Percentiles rank a stretch among this genome's conserved stretches.
Conservation (phyloP, 2,113 vertebrate species). For the Oreotragus oreotragus region DNA sequence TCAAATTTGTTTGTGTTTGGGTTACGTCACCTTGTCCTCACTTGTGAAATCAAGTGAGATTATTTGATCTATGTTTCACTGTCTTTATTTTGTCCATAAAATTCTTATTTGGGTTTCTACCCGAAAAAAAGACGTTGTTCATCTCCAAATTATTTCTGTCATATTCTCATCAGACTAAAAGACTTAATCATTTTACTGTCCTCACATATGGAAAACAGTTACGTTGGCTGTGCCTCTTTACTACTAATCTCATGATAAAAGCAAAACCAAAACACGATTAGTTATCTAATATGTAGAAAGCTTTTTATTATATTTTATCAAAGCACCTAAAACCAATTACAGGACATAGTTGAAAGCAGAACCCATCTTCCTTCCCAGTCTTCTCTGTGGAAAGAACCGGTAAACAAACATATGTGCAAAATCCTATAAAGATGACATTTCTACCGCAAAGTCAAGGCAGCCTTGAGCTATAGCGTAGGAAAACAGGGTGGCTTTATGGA, state of each 20-base stretch:
- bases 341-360: slow-evolving; percentile 33
- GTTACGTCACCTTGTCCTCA: background rate
- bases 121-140: background rate
- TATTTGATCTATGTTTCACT: background rate
- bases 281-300: background rate
- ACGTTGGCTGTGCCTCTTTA: slow-evolving; percentile 3
- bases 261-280: background rate
- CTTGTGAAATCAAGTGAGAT: background rate
- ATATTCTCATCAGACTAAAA: background rate
- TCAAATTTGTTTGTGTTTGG: background rate
- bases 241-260: background rate
- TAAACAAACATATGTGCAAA: background rate
- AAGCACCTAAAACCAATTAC: slow-evolving; percentile 17
- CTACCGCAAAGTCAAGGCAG: background rate
- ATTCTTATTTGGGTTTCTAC: background rate
- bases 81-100: background rate
- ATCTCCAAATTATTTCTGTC: background rate
- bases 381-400: background rate
- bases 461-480: background rate
- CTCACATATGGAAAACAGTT: background rate
- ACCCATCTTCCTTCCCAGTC: background rate
- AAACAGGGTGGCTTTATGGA: background rate
- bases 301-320: background rate
- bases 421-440: background rate
- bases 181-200: background rate